Base-by-base conservation (phyloP, 2,888 invertebrate genomes). In the Halocaridina rubra region DNA sequence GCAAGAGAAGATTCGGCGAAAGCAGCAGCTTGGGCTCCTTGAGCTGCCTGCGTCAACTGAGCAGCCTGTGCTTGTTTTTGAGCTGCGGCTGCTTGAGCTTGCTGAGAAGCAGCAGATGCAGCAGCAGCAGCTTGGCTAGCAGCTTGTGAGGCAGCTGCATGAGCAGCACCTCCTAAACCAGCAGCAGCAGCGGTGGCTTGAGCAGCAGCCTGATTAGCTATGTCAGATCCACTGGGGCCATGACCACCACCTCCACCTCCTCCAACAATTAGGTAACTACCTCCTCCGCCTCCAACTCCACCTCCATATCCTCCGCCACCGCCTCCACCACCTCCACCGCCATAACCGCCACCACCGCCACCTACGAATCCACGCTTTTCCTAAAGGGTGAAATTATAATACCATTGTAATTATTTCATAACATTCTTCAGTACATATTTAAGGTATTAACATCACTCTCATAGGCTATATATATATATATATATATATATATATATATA, bases 151-250 rank as follows among this genome's bases (percentile, higher is more conserved):
- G 74, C 74, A 19, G 74, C 74, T 8, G 74, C 74, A 16, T 46
- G 74, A 16, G 74, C 39, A 16, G 53, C 74, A 7, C 46, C 24
- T 29, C 53, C 53, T 0, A 74, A 53, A 27, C 74, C 74, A 8
- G 39, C 74, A 27, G 74, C 74, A 16, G 74, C 74, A 22, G 74
- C 74, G 19, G 53, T 74, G 24, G 74, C 74, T 27, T 74, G 24
- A 19, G 53, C 74, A 22, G 74, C 74, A 46, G 74, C 74, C 74
- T 74, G 74, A 13, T 27, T 74, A 46, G 74, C 74, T 27, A 46
- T 46, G 27, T 53, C 27, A 8, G 53, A 74, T n/a, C 39, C 27
- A 27, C 53, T 39, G 7, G 74, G 46, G 10, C 53, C 46, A 16
- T 74, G 74, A 13, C 46, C 10, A n/a, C 74, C 53, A 46, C 74